Percentiles rank a stretch among this genome's conserved stretches.
Evolutionary conservation across 2,113 vertebrate species (phyloP).

Genomic region (Dicrurus megarhynchus): DNA sequence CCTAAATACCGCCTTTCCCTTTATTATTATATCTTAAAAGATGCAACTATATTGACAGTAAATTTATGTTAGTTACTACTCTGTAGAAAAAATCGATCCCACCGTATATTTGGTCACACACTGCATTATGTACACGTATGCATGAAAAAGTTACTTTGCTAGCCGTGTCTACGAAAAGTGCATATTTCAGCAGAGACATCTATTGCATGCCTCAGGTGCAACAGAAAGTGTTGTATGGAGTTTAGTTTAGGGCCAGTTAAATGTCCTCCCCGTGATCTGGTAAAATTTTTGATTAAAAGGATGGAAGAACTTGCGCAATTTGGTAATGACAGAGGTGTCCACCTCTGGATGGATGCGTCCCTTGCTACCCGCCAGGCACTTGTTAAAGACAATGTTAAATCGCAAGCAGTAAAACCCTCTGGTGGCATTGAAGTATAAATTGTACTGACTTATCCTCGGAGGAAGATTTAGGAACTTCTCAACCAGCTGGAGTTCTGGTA

Average conservation of each 20-base stretch:
- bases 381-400: constrained; percentile 94
- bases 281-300: constrained; percentile 98
- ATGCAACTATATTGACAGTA: constrained; percentile 65
- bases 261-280: constrained; percentile 94
- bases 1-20: constrained; percentile 50
- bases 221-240: constrained; percentile 69
- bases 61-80: constrained; percentile 66
- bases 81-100: constrained; percentile 75
- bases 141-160: constrained; percentile 65
- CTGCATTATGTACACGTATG: constrained; percentile 71
- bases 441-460: constrained; percentile 90
- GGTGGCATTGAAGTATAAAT: constrained; percentile 96
- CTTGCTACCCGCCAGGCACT: constrained; percentile 98
- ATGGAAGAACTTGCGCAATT: constrained; percentile 94
- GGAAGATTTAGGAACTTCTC: constrained; percentile 94
- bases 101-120: constrained; percentile 86
- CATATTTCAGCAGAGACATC: constrained; percentile 72
- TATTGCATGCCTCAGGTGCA: constrained; percentile 63
- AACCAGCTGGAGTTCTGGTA: constrained; percentile 91
- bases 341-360: constrained; percentile 94
- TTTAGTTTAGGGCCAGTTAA: constrained; percentile 88
- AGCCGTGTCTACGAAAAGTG: constrained; percentile 76
- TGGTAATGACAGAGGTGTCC: constrained; percentile 86
- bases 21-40: constrained; percentile 64
- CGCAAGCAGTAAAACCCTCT: constrained; percentile 96